Evolutionary conservation across 2,113 vertebrate species (phyloP), one percentile per base, ranked within the genome.

Genomic region (Picathartes gymnocephalus): DNA sequence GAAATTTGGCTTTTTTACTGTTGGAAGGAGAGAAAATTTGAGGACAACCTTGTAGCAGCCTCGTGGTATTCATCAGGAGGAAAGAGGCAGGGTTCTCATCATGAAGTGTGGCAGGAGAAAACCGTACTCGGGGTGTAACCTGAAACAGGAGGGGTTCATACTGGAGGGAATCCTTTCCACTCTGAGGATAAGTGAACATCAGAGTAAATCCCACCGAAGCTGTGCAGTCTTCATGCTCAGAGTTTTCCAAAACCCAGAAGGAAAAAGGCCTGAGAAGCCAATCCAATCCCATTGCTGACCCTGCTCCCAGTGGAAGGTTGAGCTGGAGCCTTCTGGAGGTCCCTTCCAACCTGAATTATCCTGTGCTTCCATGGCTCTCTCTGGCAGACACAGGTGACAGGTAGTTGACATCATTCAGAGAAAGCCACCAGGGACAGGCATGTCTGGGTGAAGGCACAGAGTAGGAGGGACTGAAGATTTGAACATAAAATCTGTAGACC

Each of bases 51-150:
- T 44, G 5, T 16, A 35, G 14, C 20, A 85, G 8, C 14, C 24
- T 72, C 33, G 18, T 7, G 53, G 11, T 35, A 37, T 22, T 23
- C 16, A 17, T 11, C 5, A 51, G 69, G 54, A 65, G 33, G 62
- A 62, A 54, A 56, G 14, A 85, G 6, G 7, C 15, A 35, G 4
- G 8, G 9, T 37, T n/a, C 37, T 66, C 11, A 18, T 37, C 2
- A 2, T 5, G 6, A 1, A 39, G 2, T 7, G 17, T 45, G 30
- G 6, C 65, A 72, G 42, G 22, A 62, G 37, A 58, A 15, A 13
- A 35, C 6, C 2, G 2, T 31, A 33, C 35, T 25, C 3, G 11
- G 16, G 13, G 5, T 8, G n/a, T 8, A 40, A 20, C 5, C 11
- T 87, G 24, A 53, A 73, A 66, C 13, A 65, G 15, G 7, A 8